A percentile compares a stretch with the other conserved stretches of the same genome.
These are phyloP conservation scores for Kryptolebias marmoratus DNA, from an alignment of 2,113 vertebrate genomes.

Conservation along the genomic window DNA sequence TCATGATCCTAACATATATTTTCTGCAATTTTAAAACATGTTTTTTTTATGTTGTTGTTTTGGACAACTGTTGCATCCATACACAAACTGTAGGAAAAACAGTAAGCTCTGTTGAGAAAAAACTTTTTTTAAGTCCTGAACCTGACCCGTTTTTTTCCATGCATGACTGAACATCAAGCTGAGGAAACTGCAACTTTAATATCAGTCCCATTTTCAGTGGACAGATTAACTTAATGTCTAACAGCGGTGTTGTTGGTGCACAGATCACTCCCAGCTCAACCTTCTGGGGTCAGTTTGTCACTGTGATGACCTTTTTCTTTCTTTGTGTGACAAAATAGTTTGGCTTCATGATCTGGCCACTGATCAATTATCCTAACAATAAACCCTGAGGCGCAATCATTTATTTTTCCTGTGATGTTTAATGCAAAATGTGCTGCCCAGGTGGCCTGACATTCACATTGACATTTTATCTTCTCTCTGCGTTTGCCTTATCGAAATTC, in stretches of 20 bases:
- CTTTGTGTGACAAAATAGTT: background rate
- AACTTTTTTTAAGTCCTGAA: background rate
- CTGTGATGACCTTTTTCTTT: background rate
- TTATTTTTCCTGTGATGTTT: constrained; percentile 4
- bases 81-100: too few relatives aligned
- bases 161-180: background rate
- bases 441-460: constrained; percentile 46
- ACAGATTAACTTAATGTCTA: background rate
- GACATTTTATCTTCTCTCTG: constrained; percentile 35
- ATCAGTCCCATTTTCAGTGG: background rate
- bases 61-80: too few relatives aligned
- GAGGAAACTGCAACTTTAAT: background rate
- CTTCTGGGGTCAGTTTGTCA: background rate
- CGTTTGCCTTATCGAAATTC: constrained; percentile 19
- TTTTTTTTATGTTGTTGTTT: too few relatives aligned
- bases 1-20: too few relatives aligned
- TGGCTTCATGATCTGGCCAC: background rate
- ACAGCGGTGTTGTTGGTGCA: background rate
- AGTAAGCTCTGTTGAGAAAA: too few relatives aligned
- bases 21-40: too few relatives aligned
- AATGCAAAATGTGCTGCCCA: background rate
- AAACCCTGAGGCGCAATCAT: background rate
- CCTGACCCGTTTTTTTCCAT: background rate
- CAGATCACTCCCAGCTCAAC: background rate
- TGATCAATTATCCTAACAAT: background rate